Evolutionary conservation across 2,113 vertebrate genomes (phyloP).

Genomic region (Cheilinus undulatus): DNA sequence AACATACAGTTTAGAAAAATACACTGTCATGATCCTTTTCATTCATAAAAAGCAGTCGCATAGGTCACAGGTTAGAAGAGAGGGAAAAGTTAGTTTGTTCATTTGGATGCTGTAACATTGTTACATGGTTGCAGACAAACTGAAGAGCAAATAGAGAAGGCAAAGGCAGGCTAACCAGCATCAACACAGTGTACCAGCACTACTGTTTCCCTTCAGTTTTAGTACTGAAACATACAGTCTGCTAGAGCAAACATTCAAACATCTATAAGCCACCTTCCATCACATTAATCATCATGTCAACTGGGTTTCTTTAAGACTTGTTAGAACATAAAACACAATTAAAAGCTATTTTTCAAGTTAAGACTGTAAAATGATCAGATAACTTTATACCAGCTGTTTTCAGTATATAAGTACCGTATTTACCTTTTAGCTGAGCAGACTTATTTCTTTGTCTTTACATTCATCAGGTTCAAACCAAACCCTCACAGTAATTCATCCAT

Average conservation of each 20-base stretch:
- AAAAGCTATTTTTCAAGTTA: background rate
- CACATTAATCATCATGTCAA: background rate
- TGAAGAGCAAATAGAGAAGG: slow-evolving; percentile 18
- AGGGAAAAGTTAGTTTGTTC: slow-evolving; percentile 41
- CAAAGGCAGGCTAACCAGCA: slow-evolving; percentile 18
- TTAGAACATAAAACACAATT: background rate
- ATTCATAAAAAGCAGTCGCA: slow-evolving; percentile 29
- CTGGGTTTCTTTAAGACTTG: background rate
- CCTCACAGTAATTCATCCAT: background rate
- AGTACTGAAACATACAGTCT: slow-evolving; percentile 27
- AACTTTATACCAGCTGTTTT: background rate
- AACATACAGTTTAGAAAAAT: slow-evolving; percentile 64
- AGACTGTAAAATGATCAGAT: background rate
- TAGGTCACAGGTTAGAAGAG: slow-evolving; percentile 14
- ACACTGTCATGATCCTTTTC: slow-evolving; percentile 12
- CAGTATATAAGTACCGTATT: background rate
- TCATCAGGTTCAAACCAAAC: background rate
- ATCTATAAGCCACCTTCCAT: background rate
- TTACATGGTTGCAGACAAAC: background rate
- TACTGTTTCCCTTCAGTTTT: slow-evolving; percentile 24
- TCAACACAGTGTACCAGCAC: background rate
- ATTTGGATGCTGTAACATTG: slow-evolving; percentile 20
- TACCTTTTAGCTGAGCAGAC: slow-evolving; percentile 1
- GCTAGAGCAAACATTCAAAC: slow-evolving; percentile 9
- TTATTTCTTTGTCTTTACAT: background rate